Conservation (phyloP, 2,113 vertebrate genomes). For the Alethe diademata region DNA sequence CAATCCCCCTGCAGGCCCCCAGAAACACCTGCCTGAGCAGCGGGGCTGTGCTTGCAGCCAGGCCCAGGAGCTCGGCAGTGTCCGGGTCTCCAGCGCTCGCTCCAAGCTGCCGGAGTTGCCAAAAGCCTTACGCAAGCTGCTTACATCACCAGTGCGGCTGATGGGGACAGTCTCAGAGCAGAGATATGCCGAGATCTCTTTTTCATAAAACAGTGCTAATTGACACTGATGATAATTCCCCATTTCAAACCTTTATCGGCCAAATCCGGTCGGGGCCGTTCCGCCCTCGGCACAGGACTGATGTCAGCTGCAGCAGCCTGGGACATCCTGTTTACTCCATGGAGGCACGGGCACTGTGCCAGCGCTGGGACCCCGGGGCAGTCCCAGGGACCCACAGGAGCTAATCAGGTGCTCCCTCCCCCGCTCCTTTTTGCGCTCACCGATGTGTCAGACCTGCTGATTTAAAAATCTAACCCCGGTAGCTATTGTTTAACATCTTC, state of each 20-base stretch:
- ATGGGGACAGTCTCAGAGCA: background rate
- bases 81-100: rapidly evolving
- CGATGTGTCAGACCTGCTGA: background rate
- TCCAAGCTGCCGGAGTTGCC: background rate
- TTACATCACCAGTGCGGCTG: background rate
- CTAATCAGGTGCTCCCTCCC: slow-evolving; percentile 5
- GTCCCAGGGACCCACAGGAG: background rate
- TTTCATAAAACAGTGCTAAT: background rate
- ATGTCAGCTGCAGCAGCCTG: background rate
- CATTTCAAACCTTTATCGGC: background rate
- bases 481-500: slow-evolving; percentile 50
- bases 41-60: rapidly evolving
- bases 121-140: background rate
- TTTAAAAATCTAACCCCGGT: background rate
- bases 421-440: background rate
- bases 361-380: slow-evolving; percentile 6
- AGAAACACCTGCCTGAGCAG: rapidly evolving
- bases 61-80: background rate
- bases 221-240: slow-evolving; percentile 32
- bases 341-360: background rate
- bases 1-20: background rate
- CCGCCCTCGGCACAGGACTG: background rate
- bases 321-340: slow-evolving; percentile 63
- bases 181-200: background rate
- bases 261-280: background rate